Conservation (phyloP, 92 coral and sea anemone species). For the Epizoanthus stellaris region DNA sequence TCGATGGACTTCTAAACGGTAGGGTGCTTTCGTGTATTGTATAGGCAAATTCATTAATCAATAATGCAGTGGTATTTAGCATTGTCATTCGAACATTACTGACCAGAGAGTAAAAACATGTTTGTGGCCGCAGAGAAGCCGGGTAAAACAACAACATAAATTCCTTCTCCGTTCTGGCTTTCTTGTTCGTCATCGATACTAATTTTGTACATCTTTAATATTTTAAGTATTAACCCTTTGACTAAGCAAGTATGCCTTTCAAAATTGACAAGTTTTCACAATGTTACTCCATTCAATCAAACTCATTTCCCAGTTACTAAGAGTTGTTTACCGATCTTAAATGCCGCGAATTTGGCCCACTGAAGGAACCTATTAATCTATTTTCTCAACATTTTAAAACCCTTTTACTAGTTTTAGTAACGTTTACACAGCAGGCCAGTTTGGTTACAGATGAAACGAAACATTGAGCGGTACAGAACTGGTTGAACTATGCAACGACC, state of each 20-base stretch:
- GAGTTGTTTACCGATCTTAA: conserved; percentile 7
- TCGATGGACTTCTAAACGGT: neutral
- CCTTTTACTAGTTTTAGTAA: too few species aligned
- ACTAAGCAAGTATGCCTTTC: neutral
- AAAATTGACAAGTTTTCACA: neutral
- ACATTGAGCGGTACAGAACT: neutral
- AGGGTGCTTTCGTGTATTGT: conserved; percentile 36
- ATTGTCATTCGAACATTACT: conserved; percentile 22
- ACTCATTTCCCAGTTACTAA: conserved; percentile 1
- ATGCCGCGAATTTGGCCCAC: neutral
- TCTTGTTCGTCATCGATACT: neutral
- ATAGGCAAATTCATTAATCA: conserved; percentile 49
- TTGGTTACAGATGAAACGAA: neutral
- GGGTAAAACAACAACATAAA: conserved; percentile 10
- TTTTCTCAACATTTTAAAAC: neutral
- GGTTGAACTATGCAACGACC: neutral
- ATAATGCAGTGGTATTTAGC: conserved; percentile 43
- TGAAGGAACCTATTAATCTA: neutral
- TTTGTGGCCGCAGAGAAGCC: conserved; percentile 4
- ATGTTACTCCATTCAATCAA: neutral
- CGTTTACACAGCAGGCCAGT: neutral
- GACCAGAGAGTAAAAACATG: conserved; percentile 20
- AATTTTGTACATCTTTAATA: neutral
- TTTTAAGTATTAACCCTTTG: neutral
- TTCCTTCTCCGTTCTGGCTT: neutral